Evolutionary conservation across 2,113 vertebrate genomes (phyloP).

Genomic region (Albula glossodonta): DNA sequence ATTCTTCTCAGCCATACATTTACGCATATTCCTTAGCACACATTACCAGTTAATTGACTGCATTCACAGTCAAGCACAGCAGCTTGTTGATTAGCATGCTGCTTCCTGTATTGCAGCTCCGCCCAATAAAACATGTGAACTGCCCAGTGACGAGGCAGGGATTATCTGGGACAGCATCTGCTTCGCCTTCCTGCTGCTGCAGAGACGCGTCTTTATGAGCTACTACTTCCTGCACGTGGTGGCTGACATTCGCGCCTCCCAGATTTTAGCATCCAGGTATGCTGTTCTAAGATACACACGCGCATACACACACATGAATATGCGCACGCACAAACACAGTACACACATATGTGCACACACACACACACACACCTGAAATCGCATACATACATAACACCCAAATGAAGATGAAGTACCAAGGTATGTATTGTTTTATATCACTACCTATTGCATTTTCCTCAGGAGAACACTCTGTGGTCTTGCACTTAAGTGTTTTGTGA

Average conservation of each 20-base stretch:
- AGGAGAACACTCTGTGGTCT: too few species aligned
- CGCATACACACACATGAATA: constrained; percentile 10
- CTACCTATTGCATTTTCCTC: too few species aligned
- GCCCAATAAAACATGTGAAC: constrained; percentile 72
- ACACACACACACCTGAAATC: not conserved
- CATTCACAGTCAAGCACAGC: not conserved
- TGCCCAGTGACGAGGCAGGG: constrained; percentile 89
- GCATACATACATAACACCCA: not conserved
- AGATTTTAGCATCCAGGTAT: constrained; percentile 95
- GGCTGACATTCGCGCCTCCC: constrained; percentile 94
- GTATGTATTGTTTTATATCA: too few species aligned
- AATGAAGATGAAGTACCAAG: too few species aligned
- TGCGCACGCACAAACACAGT: not conserved
- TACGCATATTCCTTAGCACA: not conserved
- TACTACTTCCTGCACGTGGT: constrained; percentile 98
- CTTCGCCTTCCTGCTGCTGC: constrained; percentile 93
- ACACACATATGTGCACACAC: not conserved
- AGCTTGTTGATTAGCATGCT: not conserved
- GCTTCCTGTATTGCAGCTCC: constrained; percentile 58
- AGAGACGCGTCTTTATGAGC: constrained; percentile 98
- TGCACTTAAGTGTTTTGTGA: too few species aligned
- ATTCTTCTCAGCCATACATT: not conserved
- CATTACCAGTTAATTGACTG: not conserved
- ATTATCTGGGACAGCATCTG: constrained; percentile 99
- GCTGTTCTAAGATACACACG: not conserved